A percentile compares a stretch with the other conserved stretches of the same genome.
Evolutionary conservation across 2,888 invertebrate species (phyloP).

Genomic region (Oegoconia quadripuncta): DNA sequence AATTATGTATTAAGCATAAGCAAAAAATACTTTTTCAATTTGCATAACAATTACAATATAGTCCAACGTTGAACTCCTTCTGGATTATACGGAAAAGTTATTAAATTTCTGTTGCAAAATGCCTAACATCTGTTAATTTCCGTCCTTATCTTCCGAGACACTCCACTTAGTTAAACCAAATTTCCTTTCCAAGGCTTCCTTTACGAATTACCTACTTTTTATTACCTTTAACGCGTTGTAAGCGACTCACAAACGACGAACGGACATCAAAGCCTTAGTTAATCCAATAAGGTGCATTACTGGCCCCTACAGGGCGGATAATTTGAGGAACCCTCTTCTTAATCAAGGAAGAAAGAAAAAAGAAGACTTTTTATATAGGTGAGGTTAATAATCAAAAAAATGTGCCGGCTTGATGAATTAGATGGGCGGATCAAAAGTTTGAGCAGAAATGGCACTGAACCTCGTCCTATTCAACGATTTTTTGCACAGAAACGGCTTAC

Average conservation of each 20-base stretch:
- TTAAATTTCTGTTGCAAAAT: too few species aligned
- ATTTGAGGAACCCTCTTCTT: constrained; percentile 52
- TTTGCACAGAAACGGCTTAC: not conserved
- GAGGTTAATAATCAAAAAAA: constrained; percentile 51
- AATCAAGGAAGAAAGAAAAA: constrained; percentile 52
- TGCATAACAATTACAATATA: too few species aligned
- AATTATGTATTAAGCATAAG: too few species aligned
- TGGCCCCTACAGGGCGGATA: constrained; percentile 52
- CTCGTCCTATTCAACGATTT: not conserved
- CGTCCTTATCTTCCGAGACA: constrained; percentile 14
- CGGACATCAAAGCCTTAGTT: constrained; percentile 66
- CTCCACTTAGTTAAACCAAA: constrained; percentile 51
- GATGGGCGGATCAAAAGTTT: constrained; percentile 33
- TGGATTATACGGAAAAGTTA: too few species aligned
- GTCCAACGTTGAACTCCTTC: too few species aligned
- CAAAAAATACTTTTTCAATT: too few species aligned
- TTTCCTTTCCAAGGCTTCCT: constrained; percentile 53
- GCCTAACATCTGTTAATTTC: not conserved
- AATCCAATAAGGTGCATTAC: constrained; percentile 72
- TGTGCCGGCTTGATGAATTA: constrained; percentile 47
- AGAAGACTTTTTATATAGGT: constrained; percentile 48
- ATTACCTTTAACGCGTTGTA: constrained; percentile 60
- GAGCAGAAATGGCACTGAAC: constrained; percentile 13
- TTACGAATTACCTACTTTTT: constrained; percentile 66
- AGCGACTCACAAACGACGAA: constrained; percentile 46